These are phyloP conservation scores for Triplophysa tibetana DNA, from an alignment of 2,113 vertebrate genomes.

Conservation along the genomic window DNA sequence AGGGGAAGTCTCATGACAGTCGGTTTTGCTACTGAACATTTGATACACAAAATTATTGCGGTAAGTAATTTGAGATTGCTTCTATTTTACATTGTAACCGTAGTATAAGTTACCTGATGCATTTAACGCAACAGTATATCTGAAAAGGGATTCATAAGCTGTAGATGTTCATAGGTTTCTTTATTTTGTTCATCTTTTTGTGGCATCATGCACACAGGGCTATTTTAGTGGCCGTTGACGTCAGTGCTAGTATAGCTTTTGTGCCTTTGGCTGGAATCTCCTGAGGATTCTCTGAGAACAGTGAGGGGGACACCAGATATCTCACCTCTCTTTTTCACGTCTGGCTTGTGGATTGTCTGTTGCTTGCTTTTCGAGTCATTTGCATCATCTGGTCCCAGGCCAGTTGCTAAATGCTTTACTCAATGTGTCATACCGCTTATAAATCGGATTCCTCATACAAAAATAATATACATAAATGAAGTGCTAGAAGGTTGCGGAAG, in stretches of 20 bases:
- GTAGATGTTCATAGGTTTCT: not conserved
- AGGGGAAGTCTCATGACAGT: not conserved
- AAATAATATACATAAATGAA: slow-evolving; percentile 13
- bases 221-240: not conserved
- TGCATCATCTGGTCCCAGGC: slow-evolving; percentile 35
- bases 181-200: not conserved
- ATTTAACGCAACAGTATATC: no score
- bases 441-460: slow-evolving; percentile 11
- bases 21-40: no score
- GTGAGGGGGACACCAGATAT: not conserved
- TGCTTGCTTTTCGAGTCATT: slow-evolving; percentile 27
- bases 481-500: not conserved
- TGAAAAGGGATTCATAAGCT: no score
- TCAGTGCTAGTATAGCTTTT: not conserved
- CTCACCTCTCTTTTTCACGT: slow-evolving; percentile 7
- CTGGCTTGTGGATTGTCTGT: slow-evolving; percentile 14
- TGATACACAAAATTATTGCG: no score
- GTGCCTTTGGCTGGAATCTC: not conserved
- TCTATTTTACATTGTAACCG: no score
- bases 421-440: slow-evolving; percentile 6
- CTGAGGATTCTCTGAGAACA: not conserved
- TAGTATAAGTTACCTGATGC: no score
- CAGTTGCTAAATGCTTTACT: slow-evolving; percentile 22
- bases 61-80: no score
- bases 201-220: not conserved